Evolutionary conservation across 2,797 vertebrate genomes (phyloP).

Genomic region (Characodon lateralis): DNA sequence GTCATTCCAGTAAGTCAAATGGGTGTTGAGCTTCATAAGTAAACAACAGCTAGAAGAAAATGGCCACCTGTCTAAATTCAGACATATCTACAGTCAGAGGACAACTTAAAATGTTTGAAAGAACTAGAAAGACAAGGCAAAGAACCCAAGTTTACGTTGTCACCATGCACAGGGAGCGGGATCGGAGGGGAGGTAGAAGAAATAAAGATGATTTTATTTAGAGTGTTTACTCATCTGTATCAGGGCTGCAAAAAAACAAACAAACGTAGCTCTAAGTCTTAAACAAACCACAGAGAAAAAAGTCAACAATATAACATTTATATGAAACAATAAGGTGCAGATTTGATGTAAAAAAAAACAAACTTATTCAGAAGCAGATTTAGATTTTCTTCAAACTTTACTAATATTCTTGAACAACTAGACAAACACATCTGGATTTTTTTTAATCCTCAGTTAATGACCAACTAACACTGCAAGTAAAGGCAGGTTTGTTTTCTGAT

Average conservation of each 20-base stretch:
- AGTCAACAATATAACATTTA: neutral
- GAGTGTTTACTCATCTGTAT: neutral
- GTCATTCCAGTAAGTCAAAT: neutral
- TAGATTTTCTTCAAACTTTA: neutral
- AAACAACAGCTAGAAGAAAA: neutral
- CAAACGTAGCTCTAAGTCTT: neutral
- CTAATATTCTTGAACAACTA: neutral
- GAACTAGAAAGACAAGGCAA: too few species aligned
- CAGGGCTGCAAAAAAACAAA: neutral
- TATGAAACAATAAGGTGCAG: neutral
- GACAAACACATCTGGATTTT: neutral
- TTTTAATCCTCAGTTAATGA: neutral
- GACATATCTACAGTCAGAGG: too few species aligned
- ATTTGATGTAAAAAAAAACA: neutral
- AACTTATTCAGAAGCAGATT: neutral
- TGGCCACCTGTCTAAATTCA: neutral
- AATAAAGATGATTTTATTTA: neutral
- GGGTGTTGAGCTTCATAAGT: neutral
- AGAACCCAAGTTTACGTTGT: too few species aligned
- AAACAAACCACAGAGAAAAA: neutral
- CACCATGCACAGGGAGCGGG: too few species aligned
- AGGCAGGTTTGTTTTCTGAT: neutral
- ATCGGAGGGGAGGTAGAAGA: too few species aligned
- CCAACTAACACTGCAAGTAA: too few species aligned
- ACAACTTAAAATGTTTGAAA: too few species aligned